Conservation (phyloP, 2,113 vertebrate genomes). For the Sula dactylatra region DNA sequence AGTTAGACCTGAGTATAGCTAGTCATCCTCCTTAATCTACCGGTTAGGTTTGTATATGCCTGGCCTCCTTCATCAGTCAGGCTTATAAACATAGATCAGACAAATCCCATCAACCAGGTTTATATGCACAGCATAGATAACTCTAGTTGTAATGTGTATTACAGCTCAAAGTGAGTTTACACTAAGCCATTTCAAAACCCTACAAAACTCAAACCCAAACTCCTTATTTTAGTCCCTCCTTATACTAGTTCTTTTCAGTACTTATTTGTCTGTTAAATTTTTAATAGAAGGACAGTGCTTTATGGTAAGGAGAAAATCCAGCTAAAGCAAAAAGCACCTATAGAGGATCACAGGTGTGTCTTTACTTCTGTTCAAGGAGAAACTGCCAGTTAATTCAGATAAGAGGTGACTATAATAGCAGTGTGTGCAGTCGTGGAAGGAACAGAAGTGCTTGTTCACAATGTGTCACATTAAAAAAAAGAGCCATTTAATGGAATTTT, state of each 20-base stretch:
- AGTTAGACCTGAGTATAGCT: background rate
- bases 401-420: background rate
- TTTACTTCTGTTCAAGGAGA: background rate
- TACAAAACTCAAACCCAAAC: background rate
- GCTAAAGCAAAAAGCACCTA: background rate
- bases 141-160: background rate
- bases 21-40: background rate
- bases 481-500: background rate
- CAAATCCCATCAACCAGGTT: background rate
- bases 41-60: background rate
- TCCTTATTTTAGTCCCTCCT: background rate
- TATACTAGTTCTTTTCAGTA: background rate
- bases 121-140: background rate
- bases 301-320: background rate
- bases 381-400: background rate
- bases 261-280: background rate
- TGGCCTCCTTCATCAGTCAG: background rate
- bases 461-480: background rate
- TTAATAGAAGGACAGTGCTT: background rate
- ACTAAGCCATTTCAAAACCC: background rate
- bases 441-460: conserved; percentile 9
- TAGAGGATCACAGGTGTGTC: background rate
- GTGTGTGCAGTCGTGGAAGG: background rate
- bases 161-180: background rate
- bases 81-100: background rate